phyloP scores from a whole-genome alignment of 2,888 invertebrate species.

The Coleophora flavipennella region DNA sequence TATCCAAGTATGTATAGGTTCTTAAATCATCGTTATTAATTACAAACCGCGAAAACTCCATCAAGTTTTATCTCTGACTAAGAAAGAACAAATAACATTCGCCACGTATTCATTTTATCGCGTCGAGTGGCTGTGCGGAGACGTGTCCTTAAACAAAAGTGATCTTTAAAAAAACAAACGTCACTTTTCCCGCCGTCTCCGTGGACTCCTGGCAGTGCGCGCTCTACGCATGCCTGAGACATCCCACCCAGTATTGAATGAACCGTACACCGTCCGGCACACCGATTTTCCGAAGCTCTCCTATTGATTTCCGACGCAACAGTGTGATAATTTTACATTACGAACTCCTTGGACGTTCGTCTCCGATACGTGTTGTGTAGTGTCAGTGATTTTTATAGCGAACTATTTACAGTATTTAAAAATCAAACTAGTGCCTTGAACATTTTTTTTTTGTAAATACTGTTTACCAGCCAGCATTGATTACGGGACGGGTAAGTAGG shows the following conservation, averaged over 20 bases:
- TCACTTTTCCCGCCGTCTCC: conserved; percentile 56
- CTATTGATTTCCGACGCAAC: conserved; percentile 57
- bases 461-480: conserved; percentile 1
- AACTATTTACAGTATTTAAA: conserved; percentile 17
- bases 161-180: conserved; percentile 40
- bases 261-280: conserved; percentile 30
- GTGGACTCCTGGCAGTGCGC: conserved; percentile 23
- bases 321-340: conserved; percentile 42
- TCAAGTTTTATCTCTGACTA: too few species aligned
- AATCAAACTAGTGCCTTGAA: conserved; percentile 43
- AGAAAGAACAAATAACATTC: too few species aligned
- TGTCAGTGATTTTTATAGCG: conserved; percentile 27
- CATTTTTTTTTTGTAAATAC: conserved; percentile 11
- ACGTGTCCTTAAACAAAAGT: conserved; percentile 11
- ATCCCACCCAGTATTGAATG: conserved; percentile 53
- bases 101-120: conserved; percentile 13
- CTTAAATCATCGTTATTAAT: too few species aligned
- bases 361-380: conserved; percentile 36
- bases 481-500: conserved; percentile 13
- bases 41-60: too few species aligned
- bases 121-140: conserved; percentile 15
- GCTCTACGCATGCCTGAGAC: conserved; percentile 52
- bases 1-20: too few species aligned
- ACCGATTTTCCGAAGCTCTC: conserved; percentile 30
- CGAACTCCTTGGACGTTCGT: conserved; percentile 16